Evolutionary conservation across 2,113 vertebrate species (phyloP).

Genomic region (Oncorhynchus kisutch): DNA sequence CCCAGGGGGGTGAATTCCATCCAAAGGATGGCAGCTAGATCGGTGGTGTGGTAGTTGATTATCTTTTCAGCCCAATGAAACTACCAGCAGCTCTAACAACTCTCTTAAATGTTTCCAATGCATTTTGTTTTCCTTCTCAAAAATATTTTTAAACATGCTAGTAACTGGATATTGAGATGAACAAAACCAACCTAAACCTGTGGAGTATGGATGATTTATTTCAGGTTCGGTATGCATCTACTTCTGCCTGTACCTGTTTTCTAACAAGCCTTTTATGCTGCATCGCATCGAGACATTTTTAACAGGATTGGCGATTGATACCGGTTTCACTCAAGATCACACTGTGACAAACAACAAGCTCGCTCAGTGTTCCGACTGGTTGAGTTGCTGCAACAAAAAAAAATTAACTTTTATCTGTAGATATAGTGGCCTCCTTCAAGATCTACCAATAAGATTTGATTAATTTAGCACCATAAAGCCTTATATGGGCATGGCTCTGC

Average conservation of each 20-base stretch:
- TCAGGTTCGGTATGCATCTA: conserved; percentile 39
- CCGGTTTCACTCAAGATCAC: conserved; percentile 23
- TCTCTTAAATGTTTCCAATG: conserved; percentile 16
- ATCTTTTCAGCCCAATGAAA: conserved; percentile 34
- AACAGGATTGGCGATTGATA: not conserved
- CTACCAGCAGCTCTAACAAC: not conserved
- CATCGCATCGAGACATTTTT: conserved; percentile 35
- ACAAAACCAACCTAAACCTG: conserved; percentile 39
- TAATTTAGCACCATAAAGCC: conserved; percentile 73
- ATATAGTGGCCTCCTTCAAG: conserved; percentile 47
- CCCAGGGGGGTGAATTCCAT: not conserved
- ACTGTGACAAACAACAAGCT: conserved; percentile 43
- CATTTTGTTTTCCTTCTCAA: conserved; percentile 25
- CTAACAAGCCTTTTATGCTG: conserved; percentile 67
- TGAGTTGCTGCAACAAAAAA: conserved; percentile 35
- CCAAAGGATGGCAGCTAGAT: conserved; percentile 23
- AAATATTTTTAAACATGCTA: conserved; percentile 33
- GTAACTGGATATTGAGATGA: conserved; percentile 25
- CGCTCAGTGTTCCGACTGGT: conserved; percentile 36
- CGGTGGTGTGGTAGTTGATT: conserved; percentile 23
- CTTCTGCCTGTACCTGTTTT: conserved; percentile 43
- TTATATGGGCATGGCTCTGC: conserved; percentile 68
- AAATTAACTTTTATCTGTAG: not conserved
- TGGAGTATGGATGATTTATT: conserved; percentile 44
- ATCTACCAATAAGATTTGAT: conserved; percentile 40